Percentiles rank a stretch among this genome's conserved stretches.
Evolutionary conservation across 2,113 vertebrate genomes (phyloP).

Genomic region (Plestiodon gilberti): DNA sequence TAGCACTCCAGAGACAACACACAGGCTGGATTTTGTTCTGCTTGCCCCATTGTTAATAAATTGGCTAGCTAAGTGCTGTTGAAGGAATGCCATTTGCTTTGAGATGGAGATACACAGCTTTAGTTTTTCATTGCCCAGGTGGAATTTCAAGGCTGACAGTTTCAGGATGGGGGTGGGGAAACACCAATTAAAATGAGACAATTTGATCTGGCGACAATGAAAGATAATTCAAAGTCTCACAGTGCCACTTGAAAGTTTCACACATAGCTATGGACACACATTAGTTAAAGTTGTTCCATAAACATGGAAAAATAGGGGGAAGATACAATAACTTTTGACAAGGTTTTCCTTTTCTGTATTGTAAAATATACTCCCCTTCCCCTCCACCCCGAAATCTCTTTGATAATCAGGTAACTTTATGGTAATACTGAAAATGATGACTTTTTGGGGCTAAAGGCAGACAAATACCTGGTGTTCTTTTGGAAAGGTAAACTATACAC

Average conservation of each 20-base stretch:
- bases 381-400: conserved; percentile 46
- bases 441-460: conserved; percentile 36
- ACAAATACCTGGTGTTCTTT: neutral
- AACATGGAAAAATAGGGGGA: conserved; percentile 55
- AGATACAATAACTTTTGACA: conserved; percentile 43
- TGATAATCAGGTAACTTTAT: conserved; percentile 37
- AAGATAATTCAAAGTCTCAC: conserved; percentile 17
- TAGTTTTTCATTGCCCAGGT: conserved; percentile 12
- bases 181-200: conserved; percentile 21
- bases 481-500: neutral
- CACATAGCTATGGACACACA: conserved; percentile 4
- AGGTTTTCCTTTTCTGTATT: conserved; percentile 41
- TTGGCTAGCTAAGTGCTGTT: conserved; percentile 20
- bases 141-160: neutral
- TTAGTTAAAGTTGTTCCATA: conserved; percentile 57
- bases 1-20: neutral
- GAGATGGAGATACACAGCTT: conserved; percentile 22
- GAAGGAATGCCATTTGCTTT: conserved; percentile 7
- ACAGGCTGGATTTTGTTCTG: neutral
- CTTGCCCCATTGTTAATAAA: neutral
- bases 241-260: conserved; percentile 16
- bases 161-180: neutral
- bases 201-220: conserved; percentile 31
- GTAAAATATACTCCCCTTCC: conserved; percentile 47
- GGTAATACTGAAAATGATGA: conserved; percentile 33